Conservation (phyloP, 1,140 invertebrate genomes). For the Asbolus verrucosus region DNA sequence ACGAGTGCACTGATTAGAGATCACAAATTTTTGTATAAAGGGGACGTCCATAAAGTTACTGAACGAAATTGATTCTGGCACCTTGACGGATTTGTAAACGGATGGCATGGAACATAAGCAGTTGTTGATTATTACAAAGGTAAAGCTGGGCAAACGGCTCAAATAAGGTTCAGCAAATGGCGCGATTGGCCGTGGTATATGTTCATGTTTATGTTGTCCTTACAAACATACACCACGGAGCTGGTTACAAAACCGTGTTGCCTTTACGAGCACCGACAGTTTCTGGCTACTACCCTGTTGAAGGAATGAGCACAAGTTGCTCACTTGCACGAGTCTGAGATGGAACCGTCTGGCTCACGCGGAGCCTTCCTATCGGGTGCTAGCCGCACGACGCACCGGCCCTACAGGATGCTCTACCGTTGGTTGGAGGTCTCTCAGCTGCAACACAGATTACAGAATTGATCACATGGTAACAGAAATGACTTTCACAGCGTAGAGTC, state of each 20-base stretch:
- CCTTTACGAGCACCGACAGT: constrained; percentile 40
- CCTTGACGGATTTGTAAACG: constrained; percentile 47
- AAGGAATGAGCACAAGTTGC: constrained; percentile 36
- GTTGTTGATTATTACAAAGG: constrained; percentile 56
- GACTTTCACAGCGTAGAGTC: neutral
- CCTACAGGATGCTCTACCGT: constrained; percentile 19
- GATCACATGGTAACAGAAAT: neutral
- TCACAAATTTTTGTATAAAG: constrained; percentile 58
- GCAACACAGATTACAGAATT: neutral
- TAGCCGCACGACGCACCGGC: neutral
- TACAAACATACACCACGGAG: constrained; percentile 40
- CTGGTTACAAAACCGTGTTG: constrained; percentile 27
- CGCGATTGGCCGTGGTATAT: constrained; percentile 36
- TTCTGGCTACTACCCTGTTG: constrained; percentile 59
- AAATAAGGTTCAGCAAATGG: constrained; percentile 40
- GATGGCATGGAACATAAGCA: constrained; percentile 63
- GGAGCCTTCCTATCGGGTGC: no score
- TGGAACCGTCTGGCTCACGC: no score
- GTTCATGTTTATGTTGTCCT: constrained; percentile 8
- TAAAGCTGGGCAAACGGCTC: constrained; percentile 48
- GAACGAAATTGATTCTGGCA: constrained; percentile 39
- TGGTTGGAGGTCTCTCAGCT: constrained; percentile 36
- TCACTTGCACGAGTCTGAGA: constrained; percentile 38
- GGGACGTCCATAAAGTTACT: constrained; percentile 48
- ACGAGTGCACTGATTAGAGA: constrained; percentile 59